Percentiles rank a stretch among this genome's conserved stretches.
These are phyloP conservation scores for Drosophila sordidapex DNA, from an alignment of 2,888 invertebrate species.

Conservation along the genomic window DNA sequence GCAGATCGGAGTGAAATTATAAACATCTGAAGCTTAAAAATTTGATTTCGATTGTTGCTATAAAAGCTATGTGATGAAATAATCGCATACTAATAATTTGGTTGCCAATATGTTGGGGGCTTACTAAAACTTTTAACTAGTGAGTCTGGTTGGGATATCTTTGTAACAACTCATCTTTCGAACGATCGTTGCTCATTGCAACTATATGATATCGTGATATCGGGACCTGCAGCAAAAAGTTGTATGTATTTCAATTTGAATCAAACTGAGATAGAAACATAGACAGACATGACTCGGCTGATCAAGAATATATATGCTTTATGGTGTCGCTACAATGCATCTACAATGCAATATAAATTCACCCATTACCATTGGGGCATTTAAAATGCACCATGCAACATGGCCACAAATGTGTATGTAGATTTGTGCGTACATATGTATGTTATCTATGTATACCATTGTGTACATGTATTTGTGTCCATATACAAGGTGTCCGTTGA, in stretches of 20 bases:
- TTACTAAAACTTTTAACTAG: too few species aligned
- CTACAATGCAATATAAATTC: neutral
- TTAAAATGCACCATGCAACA: neutral
- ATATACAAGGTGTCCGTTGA: conserved; percentile 7
- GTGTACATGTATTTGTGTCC: neutral
- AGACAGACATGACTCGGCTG: neutral
- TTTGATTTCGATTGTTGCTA: too few species aligned
- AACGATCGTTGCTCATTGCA: too few species aligned
- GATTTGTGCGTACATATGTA: neutral
- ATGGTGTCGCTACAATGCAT: neutral
- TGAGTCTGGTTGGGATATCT: too few species aligned
- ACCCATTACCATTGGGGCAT: neutral
- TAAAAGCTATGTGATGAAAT: too few species aligned
- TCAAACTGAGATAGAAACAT: too few species aligned
- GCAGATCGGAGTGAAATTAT: too few species aligned
- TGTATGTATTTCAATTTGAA: neutral
- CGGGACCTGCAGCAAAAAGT: neutral
- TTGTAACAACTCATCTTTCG: too few species aligned
- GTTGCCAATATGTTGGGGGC: too few species aligned
- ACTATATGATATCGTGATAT: neutral
- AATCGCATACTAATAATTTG: too few species aligned
- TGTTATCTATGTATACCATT: neutral
- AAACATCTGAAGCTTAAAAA: too few species aligned
- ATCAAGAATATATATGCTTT: neutral
- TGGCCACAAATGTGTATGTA: conserved; percentile 1